phyloP scores from a whole-genome alignment of 2,113 vertebrate species.

The Camelus dromedarius region DNA sequence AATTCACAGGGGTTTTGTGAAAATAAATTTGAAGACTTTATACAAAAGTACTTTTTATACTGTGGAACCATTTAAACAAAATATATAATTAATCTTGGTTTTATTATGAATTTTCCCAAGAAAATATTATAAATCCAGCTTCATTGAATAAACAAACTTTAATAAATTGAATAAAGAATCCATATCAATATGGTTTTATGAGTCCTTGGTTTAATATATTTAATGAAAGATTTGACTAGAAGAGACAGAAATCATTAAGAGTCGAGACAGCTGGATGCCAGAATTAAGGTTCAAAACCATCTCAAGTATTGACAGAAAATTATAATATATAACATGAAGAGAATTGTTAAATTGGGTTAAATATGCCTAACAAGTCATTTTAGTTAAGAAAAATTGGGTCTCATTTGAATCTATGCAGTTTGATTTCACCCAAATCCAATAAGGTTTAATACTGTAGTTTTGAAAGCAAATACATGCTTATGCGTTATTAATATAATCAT shows the following conservation, averaged over 20 bases:
- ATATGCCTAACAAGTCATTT: not conserved
- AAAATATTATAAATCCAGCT: not conserved
- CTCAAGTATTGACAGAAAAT: conserved; percentile 9
- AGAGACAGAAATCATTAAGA: conserved; percentile 32
- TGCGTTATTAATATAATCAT: not conserved
- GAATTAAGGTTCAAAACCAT: conserved; percentile 21
- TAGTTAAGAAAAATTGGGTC: not conserved
- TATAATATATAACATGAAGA: not conserved
- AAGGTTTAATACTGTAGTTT: not conserved
- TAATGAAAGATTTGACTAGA: conserved; percentile 54
- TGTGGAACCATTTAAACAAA: not conserved
- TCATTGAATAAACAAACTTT: not conserved
- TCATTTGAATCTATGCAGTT: not conserved
- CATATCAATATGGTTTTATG: not conserved
- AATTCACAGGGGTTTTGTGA: not conserved
- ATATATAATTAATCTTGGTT: not conserved
- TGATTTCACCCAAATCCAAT: conserved; percentile 14
- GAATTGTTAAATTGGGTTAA: conserved; percentile 32
- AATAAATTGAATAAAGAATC: conserved; percentile 7
- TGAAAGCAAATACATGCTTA: not conserved
- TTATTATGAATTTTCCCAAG: not conserved
- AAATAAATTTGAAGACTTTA: not conserved
- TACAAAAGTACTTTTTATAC: not conserved
- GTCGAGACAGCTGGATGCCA: not conserved
- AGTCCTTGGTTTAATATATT: not conserved